A percentile compares a stretch with the other conserved stretches of the same genome.
These are phyloP conservation scores for Stigmatopora nigra DNA, from an alignment of 2,113 vertebrate genomes.

Conservation along the genomic window DNA sequence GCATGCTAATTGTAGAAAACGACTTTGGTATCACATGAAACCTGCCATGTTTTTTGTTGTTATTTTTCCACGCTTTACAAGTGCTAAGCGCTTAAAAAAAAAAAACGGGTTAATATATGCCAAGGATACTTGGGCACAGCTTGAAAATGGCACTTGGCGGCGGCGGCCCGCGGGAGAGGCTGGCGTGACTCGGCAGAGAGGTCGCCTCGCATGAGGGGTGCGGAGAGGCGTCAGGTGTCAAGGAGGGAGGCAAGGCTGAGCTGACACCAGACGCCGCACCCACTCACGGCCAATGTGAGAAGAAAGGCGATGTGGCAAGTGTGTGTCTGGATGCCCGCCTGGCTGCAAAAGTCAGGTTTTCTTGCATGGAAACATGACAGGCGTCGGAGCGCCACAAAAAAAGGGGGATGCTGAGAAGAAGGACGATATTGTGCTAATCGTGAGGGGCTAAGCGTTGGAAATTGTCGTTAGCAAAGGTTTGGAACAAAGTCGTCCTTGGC, in stretches of 20 bases:
- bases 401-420: not conserved
- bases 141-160: constrained; percentile 29
- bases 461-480: not conserved
- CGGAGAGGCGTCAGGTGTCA: constrained; percentile 30
- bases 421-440: constrained; percentile 10
- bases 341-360: not conserved
- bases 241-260: constrained; percentile 16
- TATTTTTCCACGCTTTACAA: constrained; percentile 16
- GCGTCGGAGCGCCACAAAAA: constrained; percentile 9
- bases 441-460: constrained; percentile 11
- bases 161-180: constrained; percentile 29
- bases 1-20: constrained; percentile 45
- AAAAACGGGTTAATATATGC: constrained; percentile 27
- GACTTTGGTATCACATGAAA: constrained; percentile 51
- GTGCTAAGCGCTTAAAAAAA: constrained; percentile 38
- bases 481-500: not conserved
- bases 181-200: constrained; percentile 30
- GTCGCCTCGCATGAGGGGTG: constrained; percentile 19
- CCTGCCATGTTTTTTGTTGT: constrained; percentile 24
- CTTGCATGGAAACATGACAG: constrained; percentile 23
- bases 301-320: constrained; percentile 44
- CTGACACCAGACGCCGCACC: constrained; percentile 37
- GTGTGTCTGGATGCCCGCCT: constrained; percentile 18
- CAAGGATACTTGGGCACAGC: constrained; percentile 27
- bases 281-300: constrained; percentile 30